Percentiles rank a stretch among this genome's conserved stretches.
Conservation (phyloP, 2,113 vertebrate genomes). For the Siniperca chuatsi region DNA sequence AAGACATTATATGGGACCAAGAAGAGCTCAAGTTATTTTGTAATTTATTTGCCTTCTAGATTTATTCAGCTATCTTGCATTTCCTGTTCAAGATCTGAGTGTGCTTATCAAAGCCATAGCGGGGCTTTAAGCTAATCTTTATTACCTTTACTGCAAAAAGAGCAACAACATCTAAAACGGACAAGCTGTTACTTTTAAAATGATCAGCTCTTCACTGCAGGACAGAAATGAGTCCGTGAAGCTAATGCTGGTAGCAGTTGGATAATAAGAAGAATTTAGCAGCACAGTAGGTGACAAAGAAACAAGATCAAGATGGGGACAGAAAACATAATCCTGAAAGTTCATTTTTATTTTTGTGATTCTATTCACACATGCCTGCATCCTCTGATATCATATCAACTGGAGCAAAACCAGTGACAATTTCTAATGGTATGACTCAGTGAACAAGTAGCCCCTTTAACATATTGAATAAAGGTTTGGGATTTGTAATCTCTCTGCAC, state of each 20-base stretch:
- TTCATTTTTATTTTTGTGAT: neutral
- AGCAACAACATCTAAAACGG: neutral
- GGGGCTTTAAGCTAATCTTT: neutral
- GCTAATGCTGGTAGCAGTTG: neutral
- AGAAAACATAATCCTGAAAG: neutral
- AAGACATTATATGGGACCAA: neutral
- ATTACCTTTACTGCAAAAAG: neutral
- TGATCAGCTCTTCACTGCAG: neutral
- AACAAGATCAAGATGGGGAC: neutral
- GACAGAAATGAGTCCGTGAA: slow-evolving; percentile 1
- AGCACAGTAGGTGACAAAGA: neutral
- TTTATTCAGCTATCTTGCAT: neutral
- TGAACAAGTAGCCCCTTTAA: neutral
- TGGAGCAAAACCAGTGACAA: neutral
- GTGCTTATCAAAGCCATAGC: neutral
- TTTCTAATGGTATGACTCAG: neutral
- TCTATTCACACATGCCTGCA: neutral
- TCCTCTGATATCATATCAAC: neutral
- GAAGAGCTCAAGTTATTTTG: neutral
- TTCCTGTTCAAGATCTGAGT: neutral
- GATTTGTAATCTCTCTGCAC: neutral
- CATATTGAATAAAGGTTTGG: neutral
- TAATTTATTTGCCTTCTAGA: neutral
- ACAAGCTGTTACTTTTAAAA: neutral
- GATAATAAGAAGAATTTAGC: neutral